These are phyloP conservation scores for Cepaea nemoralis DNA, from an alignment of 1,140 invertebrate species.

Conservation along the genomic window DNA sequence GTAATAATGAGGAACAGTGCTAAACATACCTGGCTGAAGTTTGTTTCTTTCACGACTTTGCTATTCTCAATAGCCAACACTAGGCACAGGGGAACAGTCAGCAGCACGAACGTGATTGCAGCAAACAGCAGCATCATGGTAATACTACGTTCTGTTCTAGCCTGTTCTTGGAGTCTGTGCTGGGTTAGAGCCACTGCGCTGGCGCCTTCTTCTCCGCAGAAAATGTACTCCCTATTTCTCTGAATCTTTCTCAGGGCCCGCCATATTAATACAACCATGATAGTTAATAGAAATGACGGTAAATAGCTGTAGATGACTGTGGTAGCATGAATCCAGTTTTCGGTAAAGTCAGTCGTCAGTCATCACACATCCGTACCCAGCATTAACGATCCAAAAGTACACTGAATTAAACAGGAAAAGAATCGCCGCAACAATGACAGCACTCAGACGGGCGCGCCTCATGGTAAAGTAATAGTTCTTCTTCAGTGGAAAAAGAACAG, in stretches of 20 bases:
- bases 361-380: neutral
- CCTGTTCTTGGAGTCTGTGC: neutral
- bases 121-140: conserved; percentile 44
- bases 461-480: conserved; percentile 38
- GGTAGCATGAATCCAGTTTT: neutral
- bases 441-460: conserved; percentile 27
- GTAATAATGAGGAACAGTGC: conserved; percentile 29
- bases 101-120: conserved; percentile 39
- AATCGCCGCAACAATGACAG: neutral
- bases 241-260: neutral
- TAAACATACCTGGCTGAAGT: neutral
- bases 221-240: neutral
- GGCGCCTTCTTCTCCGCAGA: neutral
- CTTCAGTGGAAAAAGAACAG: conserved; percentile 52
- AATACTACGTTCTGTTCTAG: conserved; percentile 19
- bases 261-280: conserved; percentile 3
- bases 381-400: neutral
- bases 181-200: neutral
- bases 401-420: neutral
- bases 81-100: conserved; percentile 36
- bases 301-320: neutral
- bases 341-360: neutral
- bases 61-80: neutral
- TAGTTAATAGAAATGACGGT: neutral
- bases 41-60: neutral